A percentile compares a stretch with the other conserved stretches of the same genome.
Evolutionary conservation across 1,140 invertebrate species (phyloP).

Genomic region (Ips typographus): DNA sequence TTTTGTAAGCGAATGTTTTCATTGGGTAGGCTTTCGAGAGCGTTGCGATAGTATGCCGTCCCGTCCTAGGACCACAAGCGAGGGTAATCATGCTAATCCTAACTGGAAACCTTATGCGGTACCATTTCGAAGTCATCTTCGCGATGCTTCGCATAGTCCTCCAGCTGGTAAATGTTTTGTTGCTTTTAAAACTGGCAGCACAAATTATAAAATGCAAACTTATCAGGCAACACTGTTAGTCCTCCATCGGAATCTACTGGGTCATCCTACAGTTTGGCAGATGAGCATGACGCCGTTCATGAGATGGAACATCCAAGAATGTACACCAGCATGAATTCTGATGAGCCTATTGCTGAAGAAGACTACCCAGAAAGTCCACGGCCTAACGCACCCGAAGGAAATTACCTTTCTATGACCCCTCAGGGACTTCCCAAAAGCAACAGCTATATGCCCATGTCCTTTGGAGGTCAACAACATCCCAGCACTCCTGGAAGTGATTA

Average conservation of each 20-base stretch:
- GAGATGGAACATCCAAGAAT: constrained; percentile 49
- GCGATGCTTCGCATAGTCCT: constrained; percentile 64
- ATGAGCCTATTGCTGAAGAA: constrained; percentile 57
- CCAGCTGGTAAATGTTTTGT: constrained; percentile 48
- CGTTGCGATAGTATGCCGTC: constrained; percentile 79
- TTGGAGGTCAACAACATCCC: no score
- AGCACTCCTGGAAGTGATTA: constrained; percentile 46
- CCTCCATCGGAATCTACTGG: constrained; percentile 68
- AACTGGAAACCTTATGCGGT: constrained; percentile 37
- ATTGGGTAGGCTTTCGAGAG: constrained; percentile 57
- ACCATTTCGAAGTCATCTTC: constrained; percentile 57
- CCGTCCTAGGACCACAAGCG: constrained; percentile 64
- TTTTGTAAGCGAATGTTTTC: not conserved
- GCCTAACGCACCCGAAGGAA: constrained; percentile 9
- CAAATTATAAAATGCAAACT: no score
- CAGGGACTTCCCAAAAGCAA: no score
- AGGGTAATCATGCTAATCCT: constrained; percentile 55
- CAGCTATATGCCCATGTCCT: no score
- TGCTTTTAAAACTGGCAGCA: not conserved
- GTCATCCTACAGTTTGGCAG: constrained; percentile 69
- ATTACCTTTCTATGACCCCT: constrained; percentile 64
- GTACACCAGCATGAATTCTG: constrained; percentile 62
- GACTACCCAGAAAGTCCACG: constrained; percentile 46
- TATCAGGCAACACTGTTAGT: constrained; percentile 60
- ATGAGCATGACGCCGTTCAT: constrained; percentile 52